Conservation (phyloP, 2,797 vertebrate species). For the Oreortyx pictus region DNA sequence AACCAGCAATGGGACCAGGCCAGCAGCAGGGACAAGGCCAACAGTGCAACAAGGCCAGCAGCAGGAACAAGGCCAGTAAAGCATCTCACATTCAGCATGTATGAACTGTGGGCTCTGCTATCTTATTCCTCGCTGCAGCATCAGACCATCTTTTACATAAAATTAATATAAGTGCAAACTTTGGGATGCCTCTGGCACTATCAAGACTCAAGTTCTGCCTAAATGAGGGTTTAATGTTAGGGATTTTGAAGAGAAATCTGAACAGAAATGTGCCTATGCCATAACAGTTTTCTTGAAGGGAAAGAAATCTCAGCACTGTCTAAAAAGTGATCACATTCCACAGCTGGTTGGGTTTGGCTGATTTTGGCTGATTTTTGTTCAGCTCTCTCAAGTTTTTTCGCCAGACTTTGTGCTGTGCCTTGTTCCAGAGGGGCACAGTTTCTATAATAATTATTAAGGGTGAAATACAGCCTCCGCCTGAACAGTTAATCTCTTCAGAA, state of each 20-base stretch:
- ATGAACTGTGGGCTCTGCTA: background rate
- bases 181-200: background rate
- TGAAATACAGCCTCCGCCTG: background rate
- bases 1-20: too few relatives aligned
- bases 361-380: background rate
- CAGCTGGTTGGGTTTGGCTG: background rate
- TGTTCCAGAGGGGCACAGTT: background rate
- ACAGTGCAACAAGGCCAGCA: background rate
- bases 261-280: background rate
- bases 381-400: background rate
- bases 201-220: too few relatives aligned
- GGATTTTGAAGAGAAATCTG: background rate
- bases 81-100: too few relatives aligned
- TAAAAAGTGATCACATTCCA: background rate
- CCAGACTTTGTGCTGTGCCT: background rate
- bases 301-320: background rate
- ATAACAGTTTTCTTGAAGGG: background rate
- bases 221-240: background rate
- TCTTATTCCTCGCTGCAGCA: background rate
- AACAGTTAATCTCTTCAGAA: background rate
- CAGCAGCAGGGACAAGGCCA: too few relatives aligned
- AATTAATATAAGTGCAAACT: background rate
- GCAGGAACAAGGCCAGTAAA: too few relatives aligned
- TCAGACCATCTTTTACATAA: background rate
- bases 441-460: constrained; percentile 29